Conservation (phyloP, 2,888 invertebrate species). For the Ectobius pallidus region DNA sequence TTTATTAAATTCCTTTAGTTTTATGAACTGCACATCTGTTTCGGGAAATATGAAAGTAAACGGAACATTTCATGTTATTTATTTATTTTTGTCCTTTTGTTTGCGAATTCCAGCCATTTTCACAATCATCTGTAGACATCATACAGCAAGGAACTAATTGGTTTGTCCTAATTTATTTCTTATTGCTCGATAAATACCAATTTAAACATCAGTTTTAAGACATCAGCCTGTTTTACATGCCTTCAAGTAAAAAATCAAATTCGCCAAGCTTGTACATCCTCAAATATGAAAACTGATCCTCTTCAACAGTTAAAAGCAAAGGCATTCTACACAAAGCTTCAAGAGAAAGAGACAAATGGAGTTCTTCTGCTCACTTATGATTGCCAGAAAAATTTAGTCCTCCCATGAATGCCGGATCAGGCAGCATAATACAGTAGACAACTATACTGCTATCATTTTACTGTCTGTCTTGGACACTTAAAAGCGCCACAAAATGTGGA, state of each 20-base stretch:
- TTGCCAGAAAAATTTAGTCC: too few species aligned
- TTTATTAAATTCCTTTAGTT: too few species aligned
- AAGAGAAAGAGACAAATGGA: not conserved
- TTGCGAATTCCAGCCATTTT: too few species aligned
- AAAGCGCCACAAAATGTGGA: not conserved
- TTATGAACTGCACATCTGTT: too few species aligned
- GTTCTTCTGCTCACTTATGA: not conserved
- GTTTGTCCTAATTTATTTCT: too few species aligned
- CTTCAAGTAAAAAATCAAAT: conserved; percentile 7
- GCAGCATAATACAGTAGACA: conserved; percentile 5
- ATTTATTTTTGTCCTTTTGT: too few species aligned
- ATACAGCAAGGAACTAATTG: too few species aligned
- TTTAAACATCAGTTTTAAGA: conserved; percentile 9
- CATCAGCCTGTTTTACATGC: conserved; percentile 14
- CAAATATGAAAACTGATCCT: conserved; percentile 3
- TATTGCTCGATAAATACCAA: too few species aligned
- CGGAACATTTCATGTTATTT: too few species aligned
- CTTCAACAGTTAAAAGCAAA: conserved; percentile 7
- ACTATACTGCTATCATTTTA: conserved; percentile 14
- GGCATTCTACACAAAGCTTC: not conserved
- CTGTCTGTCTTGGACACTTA: conserved; percentile 13
- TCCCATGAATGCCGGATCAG: not conserved
- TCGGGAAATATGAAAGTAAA: too few species aligned
- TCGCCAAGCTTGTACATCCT: not conserved
- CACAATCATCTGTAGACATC: too few species aligned